Evolutionary conservation across 2,113 vertebrate genomes (phyloP), one percentile per base, ranked within the genome.

Genomic region (Eulemur macaco): DNA sequence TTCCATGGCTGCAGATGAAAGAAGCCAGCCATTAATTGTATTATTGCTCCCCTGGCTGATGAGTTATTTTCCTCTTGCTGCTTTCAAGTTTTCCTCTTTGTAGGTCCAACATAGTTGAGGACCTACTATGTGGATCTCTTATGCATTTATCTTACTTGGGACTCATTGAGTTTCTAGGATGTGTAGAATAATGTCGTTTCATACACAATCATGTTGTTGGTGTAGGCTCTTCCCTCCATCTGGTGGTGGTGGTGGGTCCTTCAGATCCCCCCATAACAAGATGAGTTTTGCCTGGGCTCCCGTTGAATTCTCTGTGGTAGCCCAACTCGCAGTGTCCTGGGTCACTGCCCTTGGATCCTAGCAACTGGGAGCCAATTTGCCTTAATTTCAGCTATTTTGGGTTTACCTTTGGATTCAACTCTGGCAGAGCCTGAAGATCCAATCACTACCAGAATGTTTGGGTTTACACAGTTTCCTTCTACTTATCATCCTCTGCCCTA

Each of bases 211-310:
- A 47, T 8, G 21, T 56, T 5, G n/a, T 34, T 14, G 29, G 78
- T 63, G 27, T 25, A 58, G 64, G 14, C 15, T n/a, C 34, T 54
- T 63, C 37, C 66, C 68, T 27, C 21, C 8, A 25, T 37, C 8
- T 68, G 78, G 42, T 68, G 78, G 0, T 10, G 58, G 25, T 0
- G 10, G 0, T 47, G 14, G 23, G 14, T 1, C 42, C 7, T 64
- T 39, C 8, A 15, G 15, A 29, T 86, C 37, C 37, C 83, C 63
- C 56, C n/a, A 64, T 52, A 52, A 31, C 60, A n/a, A 42, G n/a
- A 60, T 20, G 50, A 31, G 34, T 14, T 10, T 78, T n/a, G 80
- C 34, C 50, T 29, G 18, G 60, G 18, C 17, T 83, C 21, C 7
- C 6, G 54, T 14, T 0, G 4, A 23, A 14, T 39, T 60, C 37